Percentiles rank a stretch among this genome's conserved stretches.
These are phyloP conservation scores for Ostrea edulis DNA, from an alignment of 1,140 invertebrate species.

Conservation along the genomic window DNA sequence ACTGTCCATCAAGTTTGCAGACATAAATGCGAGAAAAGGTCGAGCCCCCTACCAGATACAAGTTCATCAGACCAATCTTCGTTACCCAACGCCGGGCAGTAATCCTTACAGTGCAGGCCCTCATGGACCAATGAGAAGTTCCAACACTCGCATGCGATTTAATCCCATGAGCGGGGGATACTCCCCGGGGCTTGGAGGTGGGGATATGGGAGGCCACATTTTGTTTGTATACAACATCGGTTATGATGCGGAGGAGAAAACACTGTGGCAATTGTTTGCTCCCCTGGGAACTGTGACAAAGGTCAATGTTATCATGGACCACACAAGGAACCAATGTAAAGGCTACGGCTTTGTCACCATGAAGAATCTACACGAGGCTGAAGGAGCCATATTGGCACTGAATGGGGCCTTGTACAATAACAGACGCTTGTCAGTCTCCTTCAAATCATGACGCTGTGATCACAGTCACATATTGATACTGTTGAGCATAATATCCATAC, in stretches of 20 bases:
- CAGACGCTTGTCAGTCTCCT: constrained; percentile 78
- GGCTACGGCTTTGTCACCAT: constrained; percentile 81
- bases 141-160: constrained; percentile 60
- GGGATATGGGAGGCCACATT: constrained; percentile 53
- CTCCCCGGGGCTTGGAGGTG: constrained; percentile 13
- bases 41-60: constrained; percentile 56
- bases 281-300: constrained; percentile 78
- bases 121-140: constrained; percentile 69
- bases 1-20: constrained; percentile 92
- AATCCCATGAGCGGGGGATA: constrained; percentile 69
- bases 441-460: constrained; percentile 68
- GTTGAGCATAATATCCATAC: background rate
- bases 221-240: constrained; percentile 80
- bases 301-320: constrained; percentile 77
- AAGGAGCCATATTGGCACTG: constrained; percentile 77
- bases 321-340: constrained; percentile 74
- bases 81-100: constrained; percentile 37
- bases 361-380: constrained; percentile 78
- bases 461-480: background rate
- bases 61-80: constrained; percentile 45
- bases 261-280: constrained; percentile 77
- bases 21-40: constrained; percentile 91
- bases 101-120: constrained; percentile 25
- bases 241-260: constrained; percentile 75
- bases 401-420: constrained; percentile 77